Evolutionary conservation across 2,797 vertebrate species (phyloP).

Genomic region (Perdix hodgsoniae): DNA sequence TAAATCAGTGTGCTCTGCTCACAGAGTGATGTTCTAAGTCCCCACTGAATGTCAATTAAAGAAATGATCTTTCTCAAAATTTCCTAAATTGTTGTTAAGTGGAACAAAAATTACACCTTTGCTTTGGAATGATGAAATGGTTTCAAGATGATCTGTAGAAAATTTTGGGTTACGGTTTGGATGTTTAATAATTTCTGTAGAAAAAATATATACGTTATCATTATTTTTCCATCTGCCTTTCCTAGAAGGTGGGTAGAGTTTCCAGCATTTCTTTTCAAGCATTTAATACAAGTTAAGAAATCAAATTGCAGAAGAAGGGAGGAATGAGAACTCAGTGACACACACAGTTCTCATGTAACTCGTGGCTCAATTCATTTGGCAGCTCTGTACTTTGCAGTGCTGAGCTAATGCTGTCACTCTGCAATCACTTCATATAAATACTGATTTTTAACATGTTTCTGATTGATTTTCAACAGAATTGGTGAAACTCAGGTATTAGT

Average conservation of each 20-base stretch:
- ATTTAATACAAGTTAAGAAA: not conserved
- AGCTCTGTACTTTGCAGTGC: not conserved
- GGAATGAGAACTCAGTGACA: not conserved
- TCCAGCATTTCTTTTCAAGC: not conserved
- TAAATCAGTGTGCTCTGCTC: not conserved
- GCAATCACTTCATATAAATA: not conserved
- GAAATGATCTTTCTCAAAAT: not conserved
- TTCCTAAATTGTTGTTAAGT: not conserved
- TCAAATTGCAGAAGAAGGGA: not conserved
- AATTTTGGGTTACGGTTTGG: not conserved
- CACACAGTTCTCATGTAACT: not conserved
- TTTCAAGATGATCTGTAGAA: constrained; percentile 27
- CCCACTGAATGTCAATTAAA: not conserved
- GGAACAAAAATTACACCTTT: constrained; percentile 10
- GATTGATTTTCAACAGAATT: not conserved
- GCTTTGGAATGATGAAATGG: constrained; percentile 8
- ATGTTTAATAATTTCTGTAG: not conserved
- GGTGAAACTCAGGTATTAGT: not conserved
- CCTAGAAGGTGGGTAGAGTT: not conserved
- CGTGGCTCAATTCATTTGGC: not conserved
- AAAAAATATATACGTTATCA: not conserved
- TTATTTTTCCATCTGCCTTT: constrained; percentile 15
- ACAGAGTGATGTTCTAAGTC: fast-evolving
- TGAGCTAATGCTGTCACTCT: not conserved
- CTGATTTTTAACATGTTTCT: not conserved